Evolutionary conservation across 2,113 vertebrate genomes (phyloP), one percentile per base, ranked within the genome.

Genomic region (Ahaetulla prasina): DNA sequence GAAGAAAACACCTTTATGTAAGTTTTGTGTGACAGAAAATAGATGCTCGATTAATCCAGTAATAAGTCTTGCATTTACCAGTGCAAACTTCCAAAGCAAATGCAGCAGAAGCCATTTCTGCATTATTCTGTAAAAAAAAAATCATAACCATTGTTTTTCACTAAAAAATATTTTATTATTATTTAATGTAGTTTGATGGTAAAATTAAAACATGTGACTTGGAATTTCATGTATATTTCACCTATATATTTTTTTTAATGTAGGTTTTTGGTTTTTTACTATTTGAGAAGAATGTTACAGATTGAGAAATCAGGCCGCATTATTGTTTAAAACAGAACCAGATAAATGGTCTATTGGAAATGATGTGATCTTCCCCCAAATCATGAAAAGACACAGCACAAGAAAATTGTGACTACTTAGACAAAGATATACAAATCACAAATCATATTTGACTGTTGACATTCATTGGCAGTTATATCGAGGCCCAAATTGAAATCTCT

Each of bases 251-350:
- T 89, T 16, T 89, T 80, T 93, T 54, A 92, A 89, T 55, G 90
- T 84, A 35, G 84, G 87, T 95, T 95, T 95, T 93, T 94, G 45
- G 12, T 85, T n/a, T 90, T 85, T 94, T 91, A 87, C 88, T 91
- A 4, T 93, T 95, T 94, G 53, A 90, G 55, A 0, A 52, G 22
- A 93, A 93, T 95, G 95, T 96, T 86, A 93, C 95, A 95, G 93
- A 47, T n/a, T 2, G 93, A 11, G 18, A 57, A 90, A 85, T 30
- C 84, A 88, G 35, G 35, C n/a, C 80, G 1, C n/a, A 35, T 91
- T 39, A 87, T 3, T 35, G 43, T 6, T 43, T 23, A 27, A 22
- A 60, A 20, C 3, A 57, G n/a, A 53, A 63, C 14, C 3, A 90
- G 93, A 22, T 80, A 91, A 93, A 95, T 95, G 90, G 92, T 94